Evolutionary conservation across 2,113 vertebrate species (phyloP).

Genomic region (Eira barbara): DNA sequence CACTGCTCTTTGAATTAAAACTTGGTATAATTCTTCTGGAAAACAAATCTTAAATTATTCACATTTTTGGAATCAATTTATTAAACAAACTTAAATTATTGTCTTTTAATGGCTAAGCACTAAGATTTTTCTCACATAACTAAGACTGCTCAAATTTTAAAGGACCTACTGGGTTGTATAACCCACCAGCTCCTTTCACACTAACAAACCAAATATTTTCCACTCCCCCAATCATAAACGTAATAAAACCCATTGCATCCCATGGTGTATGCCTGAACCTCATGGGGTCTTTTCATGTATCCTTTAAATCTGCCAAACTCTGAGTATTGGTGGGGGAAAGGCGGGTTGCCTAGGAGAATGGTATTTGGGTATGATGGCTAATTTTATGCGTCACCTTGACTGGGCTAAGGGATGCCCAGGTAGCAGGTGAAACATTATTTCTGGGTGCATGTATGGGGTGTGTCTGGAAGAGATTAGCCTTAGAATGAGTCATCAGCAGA

Average conservation of each 20-base stretch:
- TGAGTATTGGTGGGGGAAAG: background rate
- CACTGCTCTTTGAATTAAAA: background rate
- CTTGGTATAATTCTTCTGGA: background rate
- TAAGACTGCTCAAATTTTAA: background rate
- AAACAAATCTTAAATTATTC: background rate
- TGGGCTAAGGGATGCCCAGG: background rate
- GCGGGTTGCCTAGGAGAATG: background rate
- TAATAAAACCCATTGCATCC: background rate
- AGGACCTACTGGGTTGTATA: background rate
- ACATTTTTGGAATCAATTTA: background rate
- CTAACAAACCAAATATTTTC: background rate
- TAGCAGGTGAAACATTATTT: background rate
- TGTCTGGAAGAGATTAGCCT: background rate
- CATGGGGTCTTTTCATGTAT: fast-evolving
- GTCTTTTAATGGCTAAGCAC: background rate
- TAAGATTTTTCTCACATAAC: background rate
- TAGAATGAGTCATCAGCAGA: background rate
- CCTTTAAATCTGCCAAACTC: background rate
- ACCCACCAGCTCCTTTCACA: background rate
- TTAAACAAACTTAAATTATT: background rate
- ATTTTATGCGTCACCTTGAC: background rate
- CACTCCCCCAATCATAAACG: background rate
- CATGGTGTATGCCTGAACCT: background rate
- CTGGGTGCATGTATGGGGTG: background rate
- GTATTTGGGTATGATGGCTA: background rate